A percentile compares a stretch with the other conserved stretches of the same genome.
These are phyloP conservation scores for Pseudomyrmex flavicornis DNA, from an alignment of 1,140 invertebrate genomes.

Conservation along the genomic window DNA sequence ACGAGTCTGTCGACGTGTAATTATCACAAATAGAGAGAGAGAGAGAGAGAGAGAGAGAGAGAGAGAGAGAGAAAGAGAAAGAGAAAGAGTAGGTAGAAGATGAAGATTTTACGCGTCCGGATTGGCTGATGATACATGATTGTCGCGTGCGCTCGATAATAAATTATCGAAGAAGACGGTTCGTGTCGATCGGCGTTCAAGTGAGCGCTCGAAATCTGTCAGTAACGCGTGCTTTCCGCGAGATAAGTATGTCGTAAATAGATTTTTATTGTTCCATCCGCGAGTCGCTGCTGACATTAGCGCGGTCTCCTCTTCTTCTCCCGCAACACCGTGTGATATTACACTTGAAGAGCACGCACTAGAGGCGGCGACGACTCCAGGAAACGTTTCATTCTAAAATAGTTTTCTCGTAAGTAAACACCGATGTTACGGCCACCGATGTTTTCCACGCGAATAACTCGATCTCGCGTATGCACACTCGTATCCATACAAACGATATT, in stretches of 20 bases:
- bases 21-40: constrained; percentile 23
- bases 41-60: no score
- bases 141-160: constrained; percentile 31
- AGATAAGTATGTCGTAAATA: not conserved
- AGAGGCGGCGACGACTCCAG: not conserved
- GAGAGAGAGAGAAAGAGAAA: no score
- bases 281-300: not conserved
- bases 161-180: not conserved
- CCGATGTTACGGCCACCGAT: not conserved
- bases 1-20: constrained; percentile 40
- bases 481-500: constrained; percentile 4
- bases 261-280: not conserved
- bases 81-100: not conserved
- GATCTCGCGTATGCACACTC: not conserved
- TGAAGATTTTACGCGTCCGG: not conserved
- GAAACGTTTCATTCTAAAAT: constrained; percentile 22
- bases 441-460: constrained; percentile 14
- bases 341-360: not conserved
- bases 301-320: no score
- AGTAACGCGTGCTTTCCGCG: not conserved
- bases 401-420: constrained; percentile 5
- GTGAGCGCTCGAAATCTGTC: not conserved
- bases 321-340: not conserved
- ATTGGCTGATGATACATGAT: constrained; percentile 7
- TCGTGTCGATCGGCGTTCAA: not conserved